A percentile compares a stretch with the other conserved stretches of the same genome.
Conservation (phyloP, 2,797 vertebrate genomes). For the Microchirus variegatus region DNA sequence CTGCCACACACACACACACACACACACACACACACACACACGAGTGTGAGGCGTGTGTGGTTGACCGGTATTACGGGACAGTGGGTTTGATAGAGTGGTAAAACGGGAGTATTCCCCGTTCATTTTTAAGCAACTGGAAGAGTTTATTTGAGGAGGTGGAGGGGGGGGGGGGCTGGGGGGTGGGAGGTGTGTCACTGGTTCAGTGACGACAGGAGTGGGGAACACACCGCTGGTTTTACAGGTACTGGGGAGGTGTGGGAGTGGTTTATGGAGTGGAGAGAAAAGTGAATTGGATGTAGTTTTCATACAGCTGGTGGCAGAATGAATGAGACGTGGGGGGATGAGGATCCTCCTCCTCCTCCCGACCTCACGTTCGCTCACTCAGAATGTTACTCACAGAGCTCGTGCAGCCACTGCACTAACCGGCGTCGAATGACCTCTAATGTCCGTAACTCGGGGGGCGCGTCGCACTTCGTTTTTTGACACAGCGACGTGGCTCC, state of each 20-base stretch:
- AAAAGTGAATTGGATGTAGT: slow-evolving; percentile 62
- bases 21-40: slow-evolving; percentile 42
- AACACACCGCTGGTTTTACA: slow-evolving; percentile 44
- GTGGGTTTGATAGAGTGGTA: slow-evolving; percentile 67
- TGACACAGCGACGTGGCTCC: too few species aligned
- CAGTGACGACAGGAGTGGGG: slow-evolving; percentile 42
- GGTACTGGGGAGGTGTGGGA: slow-evolving; percentile 20
- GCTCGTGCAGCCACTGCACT: too few species aligned
- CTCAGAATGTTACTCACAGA: too few species aligned
- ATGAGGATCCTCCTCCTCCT: too few species aligned
- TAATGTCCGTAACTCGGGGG: too few species aligned
- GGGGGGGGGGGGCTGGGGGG: slow-evolving; percentile 38
- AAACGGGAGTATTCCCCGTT: slow-evolving; percentile 81
- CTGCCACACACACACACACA: slow-evolving; percentile 34
- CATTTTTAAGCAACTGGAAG: slow-evolving; percentile 81
- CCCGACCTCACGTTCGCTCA: too few species aligned
- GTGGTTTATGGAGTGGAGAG: slow-evolving; percentile 57
- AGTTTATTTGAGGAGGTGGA: slow-evolving; percentile 66
- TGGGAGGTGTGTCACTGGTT: slow-evolving; percentile 38
- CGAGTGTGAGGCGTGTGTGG: slow-evolving; percentile 36
- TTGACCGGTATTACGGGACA: slow-evolving; percentile 64
- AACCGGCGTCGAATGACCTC: too few species aligned
- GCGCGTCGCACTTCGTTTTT: too few species aligned
- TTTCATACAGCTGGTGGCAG: slow-evolving; percentile 55
- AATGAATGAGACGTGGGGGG: slow-evolving; percentile 53